Evolutionary conservation across 2,797 vertebrate genomes (phyloP), one percentile per base, ranked within the genome.

Genomic region (Rachycentron canadum): DNA sequence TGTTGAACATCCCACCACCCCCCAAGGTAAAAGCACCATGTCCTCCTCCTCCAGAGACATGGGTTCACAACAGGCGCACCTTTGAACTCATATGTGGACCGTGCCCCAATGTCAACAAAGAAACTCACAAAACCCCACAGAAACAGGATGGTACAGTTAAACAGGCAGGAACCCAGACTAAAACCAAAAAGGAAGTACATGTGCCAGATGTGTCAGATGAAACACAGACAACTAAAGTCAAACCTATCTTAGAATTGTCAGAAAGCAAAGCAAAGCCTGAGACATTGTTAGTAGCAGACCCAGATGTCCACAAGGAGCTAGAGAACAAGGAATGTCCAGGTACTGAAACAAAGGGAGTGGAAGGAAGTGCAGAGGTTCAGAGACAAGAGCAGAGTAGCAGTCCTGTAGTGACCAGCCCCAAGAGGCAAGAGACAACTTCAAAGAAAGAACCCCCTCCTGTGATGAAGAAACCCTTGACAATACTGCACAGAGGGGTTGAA

Each of bases 1-100:
- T 94, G 26, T 93, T 97, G 65, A 84, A 95, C 69, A 97, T 99
- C 83, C 98, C 98, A 0, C 96, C 97, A 4, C 96, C 96, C 60
- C 98, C 98, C 52, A 97, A 96, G 76, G 95, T 98, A 36, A 96
- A 95, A 16, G 97, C 98, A 4, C 98, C 98, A 14, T 96, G 95
- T 55, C 95, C 96, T 0, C 98, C 97, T 14, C 97, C 97, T 73
- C 96, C 93, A 36, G 96, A 96, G 72, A 86, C 93, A 25, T 97
- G 95, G 94, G 92, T 76, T 50, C 90, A 96, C 69, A 96, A 93
- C 83, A 94, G 79, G 80, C 78, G 5, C n/a, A 94, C 94, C 60
- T 78, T 95, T 82, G 88, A 95, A 66, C 91, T 96, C 58, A 73
- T 96, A 53, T 95, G 90, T 90, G 91, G 92, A 13, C 80, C 91